These are phyloP conservation scores for Bombus sylvicola DNA, from an alignment of 1,140 invertebrate species.

Conservation along the genomic window DNA sequence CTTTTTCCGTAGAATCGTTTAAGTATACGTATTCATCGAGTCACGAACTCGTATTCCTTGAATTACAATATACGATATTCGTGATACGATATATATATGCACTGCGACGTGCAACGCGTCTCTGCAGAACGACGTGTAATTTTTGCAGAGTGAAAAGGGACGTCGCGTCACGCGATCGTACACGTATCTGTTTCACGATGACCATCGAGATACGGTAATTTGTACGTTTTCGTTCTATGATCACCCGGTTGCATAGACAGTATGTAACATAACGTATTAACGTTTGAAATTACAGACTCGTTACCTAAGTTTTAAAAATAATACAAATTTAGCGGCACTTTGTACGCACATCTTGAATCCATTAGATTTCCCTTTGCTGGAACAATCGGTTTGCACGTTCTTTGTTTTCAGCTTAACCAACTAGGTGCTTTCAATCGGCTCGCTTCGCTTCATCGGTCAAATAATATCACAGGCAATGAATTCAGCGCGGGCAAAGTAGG, in stretches of 20 bases:
- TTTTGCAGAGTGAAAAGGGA: neutral
- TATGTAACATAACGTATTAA: too few relatives aligned
- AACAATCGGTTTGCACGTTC: neutral
- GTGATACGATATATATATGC: too few relatives aligned
- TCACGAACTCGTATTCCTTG: neutral
- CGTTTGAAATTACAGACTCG: too few relatives aligned
- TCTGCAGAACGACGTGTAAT: neutral
- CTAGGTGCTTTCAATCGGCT: neutral
- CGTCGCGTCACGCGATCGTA: slow-evolving; percentile 18
- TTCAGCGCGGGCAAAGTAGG: neutral
- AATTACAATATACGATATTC: neutral
- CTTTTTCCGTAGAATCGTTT: too few relatives aligned
- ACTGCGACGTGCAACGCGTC: neutral
- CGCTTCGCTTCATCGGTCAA: too few relatives aligned
- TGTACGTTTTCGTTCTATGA: slow-evolving; percentile 6
- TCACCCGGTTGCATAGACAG: neutral
- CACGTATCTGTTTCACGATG: slow-evolving; percentile 13
- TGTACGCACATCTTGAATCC: too few relatives aligned
- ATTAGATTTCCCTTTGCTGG: too few relatives aligned
- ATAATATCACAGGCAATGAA: neutral
- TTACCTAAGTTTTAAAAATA: too few relatives aligned
- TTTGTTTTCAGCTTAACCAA: neutral
- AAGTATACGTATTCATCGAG: neutral
- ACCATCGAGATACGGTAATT: slow-evolving; percentile 23
- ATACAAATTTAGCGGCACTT: neutral